These are phyloP conservation scores for Nannoperca australis DNA, from an alignment of 2,797 vertebrate species.

Conservation along the genomic window DNA sequence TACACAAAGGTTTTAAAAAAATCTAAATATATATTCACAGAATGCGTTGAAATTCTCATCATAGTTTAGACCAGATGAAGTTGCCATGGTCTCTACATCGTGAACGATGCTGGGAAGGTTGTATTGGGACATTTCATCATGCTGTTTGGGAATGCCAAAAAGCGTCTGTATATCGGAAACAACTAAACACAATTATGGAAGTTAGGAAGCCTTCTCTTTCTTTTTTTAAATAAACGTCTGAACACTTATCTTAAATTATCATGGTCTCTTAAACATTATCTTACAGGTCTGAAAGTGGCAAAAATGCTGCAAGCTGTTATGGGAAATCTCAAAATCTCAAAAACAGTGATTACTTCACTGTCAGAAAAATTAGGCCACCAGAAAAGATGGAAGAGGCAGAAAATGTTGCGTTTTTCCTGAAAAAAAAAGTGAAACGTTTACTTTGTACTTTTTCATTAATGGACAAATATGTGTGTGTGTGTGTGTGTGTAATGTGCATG, in stretches of 20 bases:
- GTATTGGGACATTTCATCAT: not conserved
- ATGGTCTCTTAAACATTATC: not conserved
- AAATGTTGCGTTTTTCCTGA: not conserved
- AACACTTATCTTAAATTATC: not conserved
- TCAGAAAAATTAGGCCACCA: not conserved
- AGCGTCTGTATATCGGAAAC: not conserved
- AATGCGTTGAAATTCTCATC: not conserved
- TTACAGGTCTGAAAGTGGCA: not conserved
- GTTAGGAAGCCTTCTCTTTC: not conserved
- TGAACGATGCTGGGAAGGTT: not conserved
- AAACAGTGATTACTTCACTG: not conserved
- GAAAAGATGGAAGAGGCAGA: not conserved
- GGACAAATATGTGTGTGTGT: not conserved
- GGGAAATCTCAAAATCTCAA: not conserved
- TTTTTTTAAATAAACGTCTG: not conserved
- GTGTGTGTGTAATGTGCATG: not conserved
- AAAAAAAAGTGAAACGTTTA: not conserved
- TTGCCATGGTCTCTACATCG: not conserved
- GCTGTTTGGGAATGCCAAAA: not conserved
- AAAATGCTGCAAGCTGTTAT: not conserved
- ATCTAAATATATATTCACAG: not conserved
- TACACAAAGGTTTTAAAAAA: not conserved
- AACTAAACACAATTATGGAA: not conserved
- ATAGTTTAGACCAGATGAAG: not conserved
- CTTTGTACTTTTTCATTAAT: too few relatives aligned